phyloP scores from a whole-genome alignment of 2,113 vertebrate genomes.

The Oxyruncus cristatus region DNA sequence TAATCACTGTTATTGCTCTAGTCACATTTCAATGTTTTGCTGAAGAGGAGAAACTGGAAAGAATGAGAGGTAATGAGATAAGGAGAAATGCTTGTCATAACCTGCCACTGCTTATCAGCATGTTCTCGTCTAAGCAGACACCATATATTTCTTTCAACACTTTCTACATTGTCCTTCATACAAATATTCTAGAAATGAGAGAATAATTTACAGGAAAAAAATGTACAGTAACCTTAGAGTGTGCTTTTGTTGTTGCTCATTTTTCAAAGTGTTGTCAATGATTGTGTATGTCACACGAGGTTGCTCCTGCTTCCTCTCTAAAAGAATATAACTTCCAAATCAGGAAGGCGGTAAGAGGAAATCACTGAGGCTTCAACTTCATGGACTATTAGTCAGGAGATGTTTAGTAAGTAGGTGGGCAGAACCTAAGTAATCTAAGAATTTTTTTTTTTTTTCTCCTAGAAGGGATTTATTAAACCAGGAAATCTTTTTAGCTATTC shows the following conservation, averaged over 20 bases:
- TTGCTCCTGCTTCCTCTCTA: neutral
- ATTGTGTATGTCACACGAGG: neutral
- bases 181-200: neutral
- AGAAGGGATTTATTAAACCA: neutral
- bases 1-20: neutral
- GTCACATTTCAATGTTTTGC: neutral
- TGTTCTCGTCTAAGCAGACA: neutral
- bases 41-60: neutral
- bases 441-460: neutral
- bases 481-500: neutral
- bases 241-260: neutral
- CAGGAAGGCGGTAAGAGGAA: neutral
- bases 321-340: neutral
- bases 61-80: neutral
- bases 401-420: neutral
- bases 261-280: neutral
- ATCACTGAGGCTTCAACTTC: neutral
- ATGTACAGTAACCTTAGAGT: neutral
- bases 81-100: neutral
- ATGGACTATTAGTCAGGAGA: neutral
- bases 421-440: neutral
- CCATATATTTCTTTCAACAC: neutral
- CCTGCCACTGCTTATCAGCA: neutral
- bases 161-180: neutral
- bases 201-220: neutral